Conservation (phyloP, 2,888 invertebrate genomes). For the Drosophila borborema region DNA sequence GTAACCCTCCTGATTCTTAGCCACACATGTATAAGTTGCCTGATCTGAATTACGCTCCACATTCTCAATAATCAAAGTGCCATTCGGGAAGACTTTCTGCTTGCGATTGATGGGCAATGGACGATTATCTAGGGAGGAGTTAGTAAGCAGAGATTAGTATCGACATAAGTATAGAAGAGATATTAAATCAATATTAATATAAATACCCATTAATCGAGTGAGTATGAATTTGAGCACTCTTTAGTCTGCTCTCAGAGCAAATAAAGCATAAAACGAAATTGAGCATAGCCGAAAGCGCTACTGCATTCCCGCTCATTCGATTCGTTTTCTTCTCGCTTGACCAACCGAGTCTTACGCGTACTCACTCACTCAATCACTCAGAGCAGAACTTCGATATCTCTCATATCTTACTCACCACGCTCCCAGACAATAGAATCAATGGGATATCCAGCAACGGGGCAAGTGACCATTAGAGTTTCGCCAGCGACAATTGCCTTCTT, state of each 20-base stretch:
- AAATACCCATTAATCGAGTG: no score
- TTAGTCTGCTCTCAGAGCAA: no score
- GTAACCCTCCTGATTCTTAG: constrained; percentile 95
- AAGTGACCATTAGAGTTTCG: constrained; percentile 94
- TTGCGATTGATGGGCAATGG: constrained; percentile 96
- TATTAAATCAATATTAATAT: neutral
- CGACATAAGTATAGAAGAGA: neutral
- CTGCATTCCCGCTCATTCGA: no score
- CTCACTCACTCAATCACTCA: no score
- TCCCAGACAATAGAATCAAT: constrained; percentile 98
- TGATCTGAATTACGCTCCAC: constrained; percentile 96
- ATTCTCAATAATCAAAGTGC: constrained; percentile 96
- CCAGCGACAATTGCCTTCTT: constrained; percentile 97
- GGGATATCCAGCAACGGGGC: constrained; percentile 97
- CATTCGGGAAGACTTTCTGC: constrained; percentile 96
- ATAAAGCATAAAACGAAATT: no score
- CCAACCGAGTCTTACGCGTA: no score
- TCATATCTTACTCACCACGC: constrained; percentile 88
- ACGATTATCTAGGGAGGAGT: constrained; percentile 88
- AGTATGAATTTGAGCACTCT: no score
- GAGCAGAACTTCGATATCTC: no score
- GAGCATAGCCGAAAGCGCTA: no score
- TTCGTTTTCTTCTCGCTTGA: no score
- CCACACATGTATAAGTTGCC: constrained; percentile 97
- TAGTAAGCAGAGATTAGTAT: neutral